These are phyloP conservation scores for Entomobrya multifasciata DNA, from an alignment of 2,888 invertebrate species.

Conservation along the genomic window DNA sequence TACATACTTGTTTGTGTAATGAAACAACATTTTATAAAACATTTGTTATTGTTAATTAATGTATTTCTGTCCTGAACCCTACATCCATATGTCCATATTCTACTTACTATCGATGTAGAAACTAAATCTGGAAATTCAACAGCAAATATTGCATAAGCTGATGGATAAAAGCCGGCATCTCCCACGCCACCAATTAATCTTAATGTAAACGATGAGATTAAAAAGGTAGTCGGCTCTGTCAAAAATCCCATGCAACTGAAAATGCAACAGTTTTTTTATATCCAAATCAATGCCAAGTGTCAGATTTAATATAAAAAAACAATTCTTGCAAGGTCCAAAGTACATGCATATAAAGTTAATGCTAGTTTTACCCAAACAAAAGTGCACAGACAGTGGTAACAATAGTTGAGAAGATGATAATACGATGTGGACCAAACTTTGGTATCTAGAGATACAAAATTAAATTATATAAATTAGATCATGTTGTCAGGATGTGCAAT, in stretches of 20 bases:
- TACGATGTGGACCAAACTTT: conserved; percentile 62
- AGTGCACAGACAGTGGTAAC: conserved; percentile 62
- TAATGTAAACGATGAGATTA: conserved; percentile 63
- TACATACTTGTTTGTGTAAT: too few species aligned
- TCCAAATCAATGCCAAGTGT: neutral
- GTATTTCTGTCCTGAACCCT: too few species aligned
- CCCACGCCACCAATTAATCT: conserved; percentile 71
- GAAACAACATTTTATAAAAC: neutral
- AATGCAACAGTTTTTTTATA: neutral
- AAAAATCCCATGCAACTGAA: conserved; percentile 62
- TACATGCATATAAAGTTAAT: neutral
- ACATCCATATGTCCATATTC: too few species aligned
- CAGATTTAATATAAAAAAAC: neutral
- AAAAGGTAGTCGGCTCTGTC: conserved; percentile 55
- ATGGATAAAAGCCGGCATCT: conserved; percentile 74
- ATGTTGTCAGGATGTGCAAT: too few species aligned
- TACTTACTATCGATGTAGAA: conserved; percentile 70
- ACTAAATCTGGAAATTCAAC: conserved; percentile 68
- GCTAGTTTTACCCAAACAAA: conserved; percentile 70
- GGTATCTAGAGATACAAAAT: conserved; percentile 75
- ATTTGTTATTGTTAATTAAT: neutral
- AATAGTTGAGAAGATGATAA: conserved; percentile 60
- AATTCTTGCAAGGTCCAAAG: neutral
- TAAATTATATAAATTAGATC: too few species aligned
- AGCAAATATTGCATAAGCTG: conserved; percentile 69